phyloP scores from a whole-genome alignment of 1,140 invertebrate species.

The Caenorhabditis latens region DNA sequence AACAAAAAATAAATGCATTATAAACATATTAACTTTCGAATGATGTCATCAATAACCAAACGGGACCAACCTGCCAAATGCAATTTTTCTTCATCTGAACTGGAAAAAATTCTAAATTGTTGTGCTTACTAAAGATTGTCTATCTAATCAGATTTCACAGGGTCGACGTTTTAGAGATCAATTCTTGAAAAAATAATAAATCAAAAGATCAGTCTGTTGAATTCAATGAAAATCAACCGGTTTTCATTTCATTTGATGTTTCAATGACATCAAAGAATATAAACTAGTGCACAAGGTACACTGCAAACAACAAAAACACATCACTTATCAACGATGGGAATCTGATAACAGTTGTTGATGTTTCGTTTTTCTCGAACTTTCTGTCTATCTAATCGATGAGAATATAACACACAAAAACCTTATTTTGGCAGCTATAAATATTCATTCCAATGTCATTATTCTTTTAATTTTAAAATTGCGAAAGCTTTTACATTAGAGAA shows the following conservation, averaged over 20 bases:
- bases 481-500: slow-evolving; percentile 32
- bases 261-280: slow-evolving; percentile 45
- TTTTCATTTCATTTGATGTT: slow-evolving; percentile 16
- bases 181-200: slow-evolving; percentile 9
- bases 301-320: slow-evolving; percentile 18
- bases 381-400: not conserved
- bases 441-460: slow-evolving; percentile 12
- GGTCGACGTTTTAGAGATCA: not conserved
- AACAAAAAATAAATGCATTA: too few relatives aligned
- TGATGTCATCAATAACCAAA: too few relatives aligned
- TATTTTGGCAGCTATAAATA: slow-evolving; percentile 42
- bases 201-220: slow-evolving; percentile 16
- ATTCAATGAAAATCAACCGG: slow-evolving; percentile 5
- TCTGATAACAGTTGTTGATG: not conserved
- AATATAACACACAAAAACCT: not conserved
- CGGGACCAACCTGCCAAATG: too few relatives aligned
- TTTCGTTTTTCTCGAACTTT: not conserved
- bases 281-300: not conserved
- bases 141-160: too few relatives aligned
- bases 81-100: too few relatives aligned
- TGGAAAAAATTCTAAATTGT: too few relatives aligned
- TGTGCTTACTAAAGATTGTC: too few relatives aligned
- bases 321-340: not conserved
- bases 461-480: not conserved
- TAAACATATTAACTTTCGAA: too few relatives aligned